phyloP scores from a whole-genome alignment of 2,113 vertebrate species.

The Suricata suricatta region DNA sequence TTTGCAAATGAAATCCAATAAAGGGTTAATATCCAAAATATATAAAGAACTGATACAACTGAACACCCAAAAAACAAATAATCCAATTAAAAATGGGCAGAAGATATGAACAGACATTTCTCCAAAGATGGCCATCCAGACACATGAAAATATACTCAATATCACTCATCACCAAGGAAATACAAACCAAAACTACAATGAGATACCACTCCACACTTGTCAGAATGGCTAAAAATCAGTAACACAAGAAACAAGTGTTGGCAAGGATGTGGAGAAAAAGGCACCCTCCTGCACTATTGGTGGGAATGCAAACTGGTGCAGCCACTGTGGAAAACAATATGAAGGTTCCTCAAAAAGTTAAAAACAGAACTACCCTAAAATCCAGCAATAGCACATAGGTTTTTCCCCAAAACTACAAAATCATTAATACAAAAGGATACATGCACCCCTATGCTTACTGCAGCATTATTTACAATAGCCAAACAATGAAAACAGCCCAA shows the following conservation, averaged over 20 bases:
- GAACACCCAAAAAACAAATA: neutral
- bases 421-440: neutral
- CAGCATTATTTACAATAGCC: neutral
- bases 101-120: neutral
- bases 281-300: neutral
- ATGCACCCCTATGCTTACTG: neutral
- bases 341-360: neutral
- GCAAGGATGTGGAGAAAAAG: neutral
- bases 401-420: neutral
- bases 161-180: neutral
- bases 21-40: neutral
- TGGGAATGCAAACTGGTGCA: neutral
- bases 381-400: neutral
- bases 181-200: neutral
- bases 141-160: neutral
- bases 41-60: neutral
- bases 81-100: neutral
- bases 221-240: neutral
- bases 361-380: neutral
- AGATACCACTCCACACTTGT: neutral
- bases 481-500: neutral
- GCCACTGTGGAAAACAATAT: neutral
- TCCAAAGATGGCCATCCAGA: neutral
- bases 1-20: neutral
- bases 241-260: neutral